These are phyloP conservation scores for Augochlorella aurata DNA, from an alignment of 2,888 invertebrate genomes.

Conservation along the genomic window DNA sequence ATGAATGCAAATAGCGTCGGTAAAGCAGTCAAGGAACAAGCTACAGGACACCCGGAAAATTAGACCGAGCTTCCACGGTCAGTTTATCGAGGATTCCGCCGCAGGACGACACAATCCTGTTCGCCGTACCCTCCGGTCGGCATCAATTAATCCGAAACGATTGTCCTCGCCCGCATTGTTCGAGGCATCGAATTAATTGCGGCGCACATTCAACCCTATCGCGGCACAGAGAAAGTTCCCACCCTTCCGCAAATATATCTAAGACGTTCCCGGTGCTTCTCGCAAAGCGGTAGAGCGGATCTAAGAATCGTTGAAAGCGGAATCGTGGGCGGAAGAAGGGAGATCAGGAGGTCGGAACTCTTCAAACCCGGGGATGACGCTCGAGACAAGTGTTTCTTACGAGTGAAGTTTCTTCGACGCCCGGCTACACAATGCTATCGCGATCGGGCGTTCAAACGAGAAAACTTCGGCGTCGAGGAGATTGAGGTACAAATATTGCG, in stretches of 20 bases:
- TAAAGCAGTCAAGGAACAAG: conserved; percentile 13
- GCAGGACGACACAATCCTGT: conserved; percentile 43
- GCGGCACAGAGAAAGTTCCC: conserved; percentile 52
- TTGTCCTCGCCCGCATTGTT: conserved; percentile 74
- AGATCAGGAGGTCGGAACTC: conserved; percentile 17
- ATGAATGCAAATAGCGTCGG: conserved; percentile 2
- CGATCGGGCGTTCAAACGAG: conserved; percentile 49
- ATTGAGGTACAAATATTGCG: conserved; percentile 43
- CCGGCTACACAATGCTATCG: conserved; percentile 45
- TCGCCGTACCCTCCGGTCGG: conserved; percentile 56
- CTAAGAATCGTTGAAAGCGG: not conserved
- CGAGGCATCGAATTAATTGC: conserved; percentile 76
- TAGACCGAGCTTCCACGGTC: conserved; percentile 33
- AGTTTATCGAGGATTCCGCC: conserved; percentile 12
- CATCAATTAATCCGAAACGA: conserved; percentile 79
- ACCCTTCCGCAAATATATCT: conserved; percentile 22
- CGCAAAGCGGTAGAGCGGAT: conserved; percentile 17
- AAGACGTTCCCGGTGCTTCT: conserved; percentile 5
- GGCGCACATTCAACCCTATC: conserved; percentile 53
- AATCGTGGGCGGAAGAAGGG: not conserved
- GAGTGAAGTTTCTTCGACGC: conserved; percentile 55
- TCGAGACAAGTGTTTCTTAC: conserved; percentile 59
- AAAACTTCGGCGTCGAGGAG: conserved; percentile 44
- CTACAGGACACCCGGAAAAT: conserved; percentile 50
- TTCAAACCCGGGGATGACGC: conserved; percentile 41